These are phyloP conservation scores for Brachyopa scutellaris DNA, from an alignment of 2,888 invertebrate genomes.

Conservation along the genomic window DNA sequence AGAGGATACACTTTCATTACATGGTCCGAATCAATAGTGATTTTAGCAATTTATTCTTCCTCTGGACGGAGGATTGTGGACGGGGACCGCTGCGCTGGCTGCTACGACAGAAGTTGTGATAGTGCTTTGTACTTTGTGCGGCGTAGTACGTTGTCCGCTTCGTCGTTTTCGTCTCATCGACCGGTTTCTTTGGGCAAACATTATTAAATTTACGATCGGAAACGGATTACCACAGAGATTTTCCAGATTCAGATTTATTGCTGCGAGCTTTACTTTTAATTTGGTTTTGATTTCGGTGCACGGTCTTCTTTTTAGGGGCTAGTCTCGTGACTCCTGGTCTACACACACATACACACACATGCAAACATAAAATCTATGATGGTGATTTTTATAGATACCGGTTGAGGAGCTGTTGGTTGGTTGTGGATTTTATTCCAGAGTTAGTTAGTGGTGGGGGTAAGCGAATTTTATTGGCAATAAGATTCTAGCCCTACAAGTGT, in stretches of 20 bases:
- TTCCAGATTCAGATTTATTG: conserved; percentile 72
- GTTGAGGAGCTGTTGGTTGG: background rate
- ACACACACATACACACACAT: no score
- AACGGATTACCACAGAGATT: conserved; percentile 72
- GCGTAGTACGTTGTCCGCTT: no score
- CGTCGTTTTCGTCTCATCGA: background rate
- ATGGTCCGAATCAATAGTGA: conserved; percentile 68
- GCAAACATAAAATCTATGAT: conserved; percentile 38
- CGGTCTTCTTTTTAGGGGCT: conserved; percentile 5
- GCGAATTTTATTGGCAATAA: conserved; percentile 54
- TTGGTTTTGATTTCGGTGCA: conserved; percentile 66
- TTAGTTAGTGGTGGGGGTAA: background rate
- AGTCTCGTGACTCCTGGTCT: background rate
- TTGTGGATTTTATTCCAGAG: background rate
- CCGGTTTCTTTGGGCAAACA: conserved; percentile 54
- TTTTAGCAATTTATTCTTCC: conserved; percentile 61
- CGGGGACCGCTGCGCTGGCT: background rate
- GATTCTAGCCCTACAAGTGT: conserved; percentile 33
- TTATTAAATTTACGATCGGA: conserved; percentile 72
- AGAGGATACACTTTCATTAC: conserved; percentile 59
- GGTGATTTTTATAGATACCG: conserved; percentile 44
- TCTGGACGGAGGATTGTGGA: background rate
- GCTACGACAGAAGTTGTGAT: no score
- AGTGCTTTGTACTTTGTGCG: conserved; percentile 31
- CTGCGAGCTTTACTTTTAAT: conserved; percentile 72